A percentile compares a stretch with the other conserved stretches of the same genome.
Conservation (phyloP, 2,113 vertebrate genomes). For the Lophotis ruficrista region DNA sequence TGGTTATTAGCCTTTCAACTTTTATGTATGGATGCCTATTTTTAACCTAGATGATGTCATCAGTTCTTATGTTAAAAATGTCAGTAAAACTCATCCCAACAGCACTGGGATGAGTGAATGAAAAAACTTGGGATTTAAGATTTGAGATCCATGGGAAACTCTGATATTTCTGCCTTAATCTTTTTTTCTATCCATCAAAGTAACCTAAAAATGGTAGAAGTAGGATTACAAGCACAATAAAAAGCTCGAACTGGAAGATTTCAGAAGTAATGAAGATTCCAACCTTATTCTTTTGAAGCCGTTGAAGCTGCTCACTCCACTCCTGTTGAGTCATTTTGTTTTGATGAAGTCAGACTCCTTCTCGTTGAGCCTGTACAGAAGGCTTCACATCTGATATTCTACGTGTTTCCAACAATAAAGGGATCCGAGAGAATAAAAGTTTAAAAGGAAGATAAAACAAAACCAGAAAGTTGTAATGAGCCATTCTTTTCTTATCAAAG, state of each 20-base stretch:
- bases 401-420: not conserved
- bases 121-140: not conserved
- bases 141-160: not conserved
- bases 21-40: not conserved
- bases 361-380: not conserved
- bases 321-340: not conserved
- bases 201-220: not conserved
- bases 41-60: not conserved
- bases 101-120: too few relatives aligned
- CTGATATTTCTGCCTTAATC: not conserved
- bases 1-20: not conserved
- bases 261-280: not conserved
- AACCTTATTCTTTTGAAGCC: not conserved
- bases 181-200: not conserved
- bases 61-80: not conserved
- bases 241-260: not conserved
- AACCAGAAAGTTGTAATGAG: not conserved
- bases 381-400: not conserved
- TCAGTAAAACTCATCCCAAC: not conserved
- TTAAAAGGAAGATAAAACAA: not conserved
- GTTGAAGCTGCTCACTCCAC: not conserved
- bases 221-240: not conserved
- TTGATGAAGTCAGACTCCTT: not conserved
- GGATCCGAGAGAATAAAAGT: not conserved
- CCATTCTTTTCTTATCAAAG: not conserved